phyloP scores from a whole-genome alignment of 2,113 vertebrate genomes.

The Hypanus sabinus region DNA sequence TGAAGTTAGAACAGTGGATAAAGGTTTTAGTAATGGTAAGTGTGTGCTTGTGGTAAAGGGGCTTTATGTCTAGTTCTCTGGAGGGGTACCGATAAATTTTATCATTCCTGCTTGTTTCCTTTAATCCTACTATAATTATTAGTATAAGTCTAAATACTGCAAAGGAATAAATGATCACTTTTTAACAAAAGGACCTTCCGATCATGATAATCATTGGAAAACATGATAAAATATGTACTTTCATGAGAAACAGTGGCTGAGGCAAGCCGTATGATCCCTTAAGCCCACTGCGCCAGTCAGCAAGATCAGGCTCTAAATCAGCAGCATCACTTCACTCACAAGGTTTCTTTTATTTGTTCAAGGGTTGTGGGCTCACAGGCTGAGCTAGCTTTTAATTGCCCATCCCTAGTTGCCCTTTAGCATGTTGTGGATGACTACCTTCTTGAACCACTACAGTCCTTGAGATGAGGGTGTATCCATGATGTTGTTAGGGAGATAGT shows the following conservation, averaged over 20 bases:
- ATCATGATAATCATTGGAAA: neutral
- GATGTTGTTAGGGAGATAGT: no score
- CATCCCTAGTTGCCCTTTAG: no score
- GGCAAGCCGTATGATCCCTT: no score
- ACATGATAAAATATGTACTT: neutral
- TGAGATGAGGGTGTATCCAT: no score
- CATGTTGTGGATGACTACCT: no score
- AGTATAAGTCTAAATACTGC: neutral
- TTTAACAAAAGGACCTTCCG: neutral
- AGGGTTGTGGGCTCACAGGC: no score
- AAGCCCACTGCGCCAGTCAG: no score
- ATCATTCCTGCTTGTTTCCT: neutral
- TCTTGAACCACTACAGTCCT: no score
- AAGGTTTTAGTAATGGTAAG: conserved; percentile 46
- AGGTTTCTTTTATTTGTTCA: no score
- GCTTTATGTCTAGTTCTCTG: neutral
- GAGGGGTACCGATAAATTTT: neutral
- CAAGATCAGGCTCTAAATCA: no score
- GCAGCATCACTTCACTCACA: no score
- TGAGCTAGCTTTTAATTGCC: no score
- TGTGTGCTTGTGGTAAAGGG: neutral
- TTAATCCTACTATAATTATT: neutral
- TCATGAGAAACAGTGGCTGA: neutral
- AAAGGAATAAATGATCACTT: neutral
- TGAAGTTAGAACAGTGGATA: conserved; percentile 52